These are phyloP conservation scores for Semotilus atromaculatus DNA, from an alignment of 2,797 vertebrate species.

Conservation along the genomic window DNA sequence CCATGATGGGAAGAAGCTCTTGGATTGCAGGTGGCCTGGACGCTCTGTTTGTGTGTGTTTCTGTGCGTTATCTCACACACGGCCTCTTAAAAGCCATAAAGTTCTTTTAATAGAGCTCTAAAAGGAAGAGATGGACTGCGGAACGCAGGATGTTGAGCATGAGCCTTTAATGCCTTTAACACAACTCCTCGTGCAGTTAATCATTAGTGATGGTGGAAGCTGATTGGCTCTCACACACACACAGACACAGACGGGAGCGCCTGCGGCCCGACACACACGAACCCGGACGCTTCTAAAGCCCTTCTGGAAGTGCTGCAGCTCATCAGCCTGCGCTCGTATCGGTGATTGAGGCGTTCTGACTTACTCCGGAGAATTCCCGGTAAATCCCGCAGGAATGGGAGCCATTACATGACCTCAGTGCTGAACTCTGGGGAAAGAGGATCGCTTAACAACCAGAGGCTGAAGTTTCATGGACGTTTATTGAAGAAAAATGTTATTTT, in stretches of 20 bases:
- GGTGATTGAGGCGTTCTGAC: slow-evolving; percentile 75
- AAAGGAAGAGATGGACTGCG: slow-evolving; percentile 3
- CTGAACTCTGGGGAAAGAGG: slow-evolving; percentile 82
- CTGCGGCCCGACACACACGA: slow-evolving; percentile 72
- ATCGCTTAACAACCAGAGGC: slow-evolving; percentile 80
- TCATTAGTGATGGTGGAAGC: not conserved
- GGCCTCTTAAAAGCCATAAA: slow-evolving; percentile 19
- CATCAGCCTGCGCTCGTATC: slow-evolving; percentile 76
- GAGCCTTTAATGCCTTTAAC: slow-evolving; percentile 1
- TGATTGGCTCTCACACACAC: not conserved
- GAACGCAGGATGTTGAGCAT: slow-evolving; percentile 23
- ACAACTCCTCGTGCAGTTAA: not conserved
- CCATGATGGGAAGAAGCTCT: slow-evolving; percentile 60
- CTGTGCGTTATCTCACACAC: slow-evolving; percentile 38
- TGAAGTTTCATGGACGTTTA: slow-evolving; percentile 80
- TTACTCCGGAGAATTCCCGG: slow-evolving; percentile 73
- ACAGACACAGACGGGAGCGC: not conserved
- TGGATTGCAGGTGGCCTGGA: slow-evolving; percentile 66
- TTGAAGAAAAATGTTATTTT: slow-evolving; percentile 85
- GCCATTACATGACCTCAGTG: slow-evolving; percentile 83
- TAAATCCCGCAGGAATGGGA: slow-evolving; percentile 82
- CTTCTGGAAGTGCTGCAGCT: slow-evolving; percentile 82
- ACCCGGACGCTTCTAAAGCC: slow-evolving; percentile 69
- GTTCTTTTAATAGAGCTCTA: slow-evolving; percentile 30
- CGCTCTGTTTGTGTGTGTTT: slow-evolving; percentile 54